Conservation (phyloP, 2,888 invertebrate genomes). For the Cephus runcator region DNA sequence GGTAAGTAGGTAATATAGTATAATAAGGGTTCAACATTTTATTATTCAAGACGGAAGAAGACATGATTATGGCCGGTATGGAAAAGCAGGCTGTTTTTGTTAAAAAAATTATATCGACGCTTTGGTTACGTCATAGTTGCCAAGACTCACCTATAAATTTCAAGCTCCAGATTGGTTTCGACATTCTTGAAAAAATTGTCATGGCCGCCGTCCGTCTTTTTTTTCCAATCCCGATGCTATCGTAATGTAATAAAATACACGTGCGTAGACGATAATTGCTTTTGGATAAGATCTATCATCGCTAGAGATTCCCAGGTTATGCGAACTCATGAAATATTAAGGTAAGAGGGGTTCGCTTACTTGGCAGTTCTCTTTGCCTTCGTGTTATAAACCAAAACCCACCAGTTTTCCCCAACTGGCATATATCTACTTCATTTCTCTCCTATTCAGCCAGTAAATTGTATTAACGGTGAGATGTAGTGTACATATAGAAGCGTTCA, state of each 20-base stretch:
- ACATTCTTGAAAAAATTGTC: background rate
- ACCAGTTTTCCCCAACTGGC: background rate
- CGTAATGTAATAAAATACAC: background rate
- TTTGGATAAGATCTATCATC: background rate
- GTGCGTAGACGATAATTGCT: background rate
- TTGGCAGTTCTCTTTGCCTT: background rate
- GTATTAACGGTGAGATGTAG: background rate
- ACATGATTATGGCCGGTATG: too few relatives aligned
- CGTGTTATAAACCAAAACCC: background rate
- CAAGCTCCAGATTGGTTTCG: background rate
- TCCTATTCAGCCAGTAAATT: background rate
- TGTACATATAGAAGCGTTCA: background rate
- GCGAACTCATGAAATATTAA: background rate
- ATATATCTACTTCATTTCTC: background rate
- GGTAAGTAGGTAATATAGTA: background rate
- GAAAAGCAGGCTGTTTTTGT: background rate
- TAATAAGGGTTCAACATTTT: background rate
- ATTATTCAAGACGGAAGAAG: background rate
- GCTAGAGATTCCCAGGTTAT: background rate
- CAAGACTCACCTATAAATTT: too few relatives aligned
- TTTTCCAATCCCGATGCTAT: background rate
- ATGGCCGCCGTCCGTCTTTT: background rate
- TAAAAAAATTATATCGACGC: too few relatives aligned
- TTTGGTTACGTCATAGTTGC: too few relatives aligned
- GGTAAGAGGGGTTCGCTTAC: background rate